phyloP scores from a whole-genome alignment of 2,888 invertebrate genomes.

The Eristalis pertinax region DNA sequence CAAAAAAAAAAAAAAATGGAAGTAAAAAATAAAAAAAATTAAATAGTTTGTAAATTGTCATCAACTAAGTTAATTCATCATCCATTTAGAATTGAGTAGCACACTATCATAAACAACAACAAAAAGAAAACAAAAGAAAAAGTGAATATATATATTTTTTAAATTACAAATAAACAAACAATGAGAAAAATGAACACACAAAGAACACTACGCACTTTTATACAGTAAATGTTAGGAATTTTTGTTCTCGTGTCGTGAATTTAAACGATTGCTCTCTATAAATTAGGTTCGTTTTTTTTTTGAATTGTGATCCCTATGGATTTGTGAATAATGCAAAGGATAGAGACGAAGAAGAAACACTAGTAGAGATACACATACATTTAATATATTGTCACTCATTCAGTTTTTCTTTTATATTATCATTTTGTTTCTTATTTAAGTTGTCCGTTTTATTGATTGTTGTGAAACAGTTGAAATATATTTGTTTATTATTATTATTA shows the following conservation, averaged over 20 bases:
- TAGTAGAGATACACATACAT: constrained; percentile 35
- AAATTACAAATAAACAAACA: constrained; percentile 11
- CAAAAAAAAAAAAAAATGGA: constrained; percentile 49
- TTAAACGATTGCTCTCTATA: constrained; percentile 24
- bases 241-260: constrained; percentile 3
- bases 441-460: constrained; percentile 54
- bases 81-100: constrained; percentile 53
- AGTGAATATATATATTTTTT: constrained; percentile 17
- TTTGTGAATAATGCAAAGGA: background rate
- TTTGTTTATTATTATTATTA: constrained; percentile 13
- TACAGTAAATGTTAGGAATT: constrained; percentile 18
- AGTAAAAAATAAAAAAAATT: constrained; percentile 9
- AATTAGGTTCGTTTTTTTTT: constrained; percentile 33
- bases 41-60: constrained; percentile 56
- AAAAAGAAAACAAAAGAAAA: background rate
- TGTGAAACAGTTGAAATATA: constrained; percentile 40
- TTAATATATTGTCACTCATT: constrained; percentile 58
- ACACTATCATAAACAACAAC: constrained; percentile 27
- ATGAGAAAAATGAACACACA: background rate
- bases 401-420: constrained; percentile 22
- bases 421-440: constrained; percentile 43
- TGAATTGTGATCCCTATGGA: constrained; percentile 12
- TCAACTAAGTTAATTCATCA: constrained; percentile 67
- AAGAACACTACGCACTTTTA: constrained; percentile 34
- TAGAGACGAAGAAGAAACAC: constrained; percentile 15